phyloP scores from a whole-genome alignment of 2,888 invertebrate species.

The Cryptosula pallasiana region DNA sequence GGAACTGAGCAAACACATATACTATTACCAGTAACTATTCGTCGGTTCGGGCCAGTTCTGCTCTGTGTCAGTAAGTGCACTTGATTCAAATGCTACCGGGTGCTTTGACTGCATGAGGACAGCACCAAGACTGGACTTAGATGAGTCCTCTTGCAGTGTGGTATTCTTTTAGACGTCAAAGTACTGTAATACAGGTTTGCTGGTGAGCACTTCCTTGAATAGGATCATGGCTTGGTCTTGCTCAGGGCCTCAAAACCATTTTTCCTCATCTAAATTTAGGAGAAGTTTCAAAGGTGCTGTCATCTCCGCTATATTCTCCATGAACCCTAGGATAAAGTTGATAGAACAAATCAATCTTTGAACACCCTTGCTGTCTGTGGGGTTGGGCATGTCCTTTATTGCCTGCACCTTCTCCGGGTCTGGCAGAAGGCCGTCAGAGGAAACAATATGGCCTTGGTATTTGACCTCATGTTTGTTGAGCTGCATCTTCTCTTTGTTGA shows the following conservation, averaged over 20 bases:
- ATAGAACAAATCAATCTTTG: neutral
- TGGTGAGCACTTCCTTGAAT: too few species aligned
- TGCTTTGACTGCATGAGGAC: too few species aligned
- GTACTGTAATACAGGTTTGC: too few species aligned
- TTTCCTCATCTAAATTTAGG: neutral
- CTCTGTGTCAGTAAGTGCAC: too few species aligned
- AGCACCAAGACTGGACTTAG: too few species aligned
- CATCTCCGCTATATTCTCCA: too few species aligned
- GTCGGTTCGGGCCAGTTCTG: too few species aligned
- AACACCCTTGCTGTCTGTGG: neutral
- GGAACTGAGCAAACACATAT: too few species aligned
- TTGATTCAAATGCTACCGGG: too few species aligned
- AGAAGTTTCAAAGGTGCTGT: neutral
- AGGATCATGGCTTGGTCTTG: neutral
- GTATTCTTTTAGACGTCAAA: too few species aligned
- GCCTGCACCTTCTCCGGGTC: conserved; percentile 10
- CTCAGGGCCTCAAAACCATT: neutral
- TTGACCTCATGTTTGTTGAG: neutral
- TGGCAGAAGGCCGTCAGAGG: neutral
- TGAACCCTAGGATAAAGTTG: neutral
- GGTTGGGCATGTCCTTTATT: neutral
- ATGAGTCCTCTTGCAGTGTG: too few species aligned
- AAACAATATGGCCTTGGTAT: conserved; percentile 11
- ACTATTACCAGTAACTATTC: too few species aligned
- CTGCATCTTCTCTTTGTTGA: neutral